Conservation (phyloP, 2,888 invertebrate species). For the Globia sparganii region DNA sequence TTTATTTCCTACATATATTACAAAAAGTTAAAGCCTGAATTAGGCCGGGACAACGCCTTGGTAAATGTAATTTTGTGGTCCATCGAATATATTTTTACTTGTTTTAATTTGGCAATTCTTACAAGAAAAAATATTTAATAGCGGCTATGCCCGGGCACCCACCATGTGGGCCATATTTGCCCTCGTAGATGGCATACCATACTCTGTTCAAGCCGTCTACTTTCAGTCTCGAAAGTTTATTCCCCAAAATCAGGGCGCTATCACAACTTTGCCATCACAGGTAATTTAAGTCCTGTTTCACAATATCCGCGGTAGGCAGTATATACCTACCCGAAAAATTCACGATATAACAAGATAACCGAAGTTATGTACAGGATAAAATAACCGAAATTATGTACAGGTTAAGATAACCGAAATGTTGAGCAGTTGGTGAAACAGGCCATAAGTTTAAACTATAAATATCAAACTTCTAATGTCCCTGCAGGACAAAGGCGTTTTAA, state of each 20-base stretch:
- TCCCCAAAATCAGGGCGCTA: constrained; percentile 24
- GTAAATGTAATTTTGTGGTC: background rate
- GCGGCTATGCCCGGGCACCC: constrained; percentile 10
- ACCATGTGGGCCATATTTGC: constrained; percentile 10
- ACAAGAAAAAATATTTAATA: background rate
- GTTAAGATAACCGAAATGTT: background rate
- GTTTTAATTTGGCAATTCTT: constrained; percentile 15
- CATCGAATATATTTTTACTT: constrained; percentile 1
- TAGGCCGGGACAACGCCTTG: background rate
- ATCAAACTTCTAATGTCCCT: background rate
- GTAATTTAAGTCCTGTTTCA: constrained; percentile 5
- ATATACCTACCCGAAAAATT: background rate
- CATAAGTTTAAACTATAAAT: constrained; percentile 12
- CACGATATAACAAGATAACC: background rate
- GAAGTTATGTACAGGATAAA: too few species aligned
- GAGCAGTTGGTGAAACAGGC: constrained; percentile 8
- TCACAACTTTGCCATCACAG: constrained; percentile 42
- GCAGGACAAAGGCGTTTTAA: background rate
- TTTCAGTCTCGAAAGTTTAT: constrained; percentile 38
- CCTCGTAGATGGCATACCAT: background rate
- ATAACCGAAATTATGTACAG: constrained; percentile 1
- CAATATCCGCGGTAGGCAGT: background rate
- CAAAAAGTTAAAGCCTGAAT: background rate
- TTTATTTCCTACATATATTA: background rate
- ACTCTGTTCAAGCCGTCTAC: background rate